phyloP scores from a whole-genome alignment of 2,113 vertebrate species.

The Gorsachius goisagi region DNA sequence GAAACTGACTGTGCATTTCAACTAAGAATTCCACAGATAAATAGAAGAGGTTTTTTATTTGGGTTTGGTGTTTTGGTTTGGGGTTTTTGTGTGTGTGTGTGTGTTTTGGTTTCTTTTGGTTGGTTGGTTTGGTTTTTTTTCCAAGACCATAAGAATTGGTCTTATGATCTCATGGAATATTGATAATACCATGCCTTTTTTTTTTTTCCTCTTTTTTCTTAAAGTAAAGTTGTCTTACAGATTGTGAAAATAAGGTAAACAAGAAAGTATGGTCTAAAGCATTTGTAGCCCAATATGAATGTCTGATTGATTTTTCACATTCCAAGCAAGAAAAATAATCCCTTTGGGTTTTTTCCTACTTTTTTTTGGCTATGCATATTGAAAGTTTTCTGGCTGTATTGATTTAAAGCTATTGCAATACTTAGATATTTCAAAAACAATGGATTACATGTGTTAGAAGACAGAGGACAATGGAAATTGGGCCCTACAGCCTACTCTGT shows the following conservation, averaged over 20 bases:
- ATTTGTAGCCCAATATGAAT: background rate
- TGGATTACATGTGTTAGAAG: background rate
- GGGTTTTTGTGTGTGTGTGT: too few species aligned
- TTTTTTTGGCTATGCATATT: background rate
- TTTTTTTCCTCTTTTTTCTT: background rate
- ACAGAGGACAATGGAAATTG: background rate
- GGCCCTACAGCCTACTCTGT: background rate
- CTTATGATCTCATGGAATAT: background rate
- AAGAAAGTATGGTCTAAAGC: background rate
- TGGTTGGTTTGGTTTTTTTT: too few species aligned
- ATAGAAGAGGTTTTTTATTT: background rate
- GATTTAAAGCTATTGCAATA: background rate
- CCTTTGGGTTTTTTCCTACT: background rate
- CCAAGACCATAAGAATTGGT: background rate
- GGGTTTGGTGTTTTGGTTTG: background rate
- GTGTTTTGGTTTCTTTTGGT: too few species aligned
- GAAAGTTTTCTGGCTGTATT: background rate
- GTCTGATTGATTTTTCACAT: background rate
- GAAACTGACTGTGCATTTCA: background rate
- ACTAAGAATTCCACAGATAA: background rate
- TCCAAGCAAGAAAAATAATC: background rate
- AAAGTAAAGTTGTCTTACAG: background rate
- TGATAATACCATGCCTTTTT: accelerated
- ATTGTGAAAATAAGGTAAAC: background rate
- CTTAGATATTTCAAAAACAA: background rate